Evolutionary conservation across 1,140 invertebrate species (phyloP).

Genomic region (Oscheius sp.): DNA sequence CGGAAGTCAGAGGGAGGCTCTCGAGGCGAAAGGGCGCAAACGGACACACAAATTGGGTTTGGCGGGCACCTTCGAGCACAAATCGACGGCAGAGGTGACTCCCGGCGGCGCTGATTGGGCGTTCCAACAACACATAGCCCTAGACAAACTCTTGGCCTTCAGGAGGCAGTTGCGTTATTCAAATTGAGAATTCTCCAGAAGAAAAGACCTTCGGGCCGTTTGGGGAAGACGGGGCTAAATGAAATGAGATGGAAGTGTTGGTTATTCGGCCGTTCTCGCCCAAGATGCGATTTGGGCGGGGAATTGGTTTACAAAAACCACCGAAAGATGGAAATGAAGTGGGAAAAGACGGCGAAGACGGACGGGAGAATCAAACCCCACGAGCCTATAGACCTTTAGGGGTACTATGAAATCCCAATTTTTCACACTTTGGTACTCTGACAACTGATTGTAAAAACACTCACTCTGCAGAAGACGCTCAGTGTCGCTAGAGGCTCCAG

Average conservation of each 20-base stretch:
- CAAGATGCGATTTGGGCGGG: background rate
- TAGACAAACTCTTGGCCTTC: too few species aligned
- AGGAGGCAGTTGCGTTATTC: too few species aligned
- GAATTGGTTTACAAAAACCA: background rate
- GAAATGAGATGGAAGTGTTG: background rate
- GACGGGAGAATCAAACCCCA: background rate
- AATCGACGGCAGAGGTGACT: too few species aligned
- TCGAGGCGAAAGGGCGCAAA: background rate
- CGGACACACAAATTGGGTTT: constrained; percentile 7
- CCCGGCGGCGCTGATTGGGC: too few species aligned
- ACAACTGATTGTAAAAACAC: constrained; percentile 5
- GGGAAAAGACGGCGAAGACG: background rate
- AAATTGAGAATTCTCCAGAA: too few species aligned
- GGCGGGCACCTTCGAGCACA: background rate
- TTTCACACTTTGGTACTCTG: background rate
- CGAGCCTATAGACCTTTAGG: background rate
- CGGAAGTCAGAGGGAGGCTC: background rate
- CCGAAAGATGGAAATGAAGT: constrained; percentile 12
- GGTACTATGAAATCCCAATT: background rate
- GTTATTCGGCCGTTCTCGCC: background rate
- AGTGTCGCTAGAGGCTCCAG: constrained; percentile 48
- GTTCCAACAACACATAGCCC: too few species aligned
- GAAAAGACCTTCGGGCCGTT: background rate
- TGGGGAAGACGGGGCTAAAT: background rate
- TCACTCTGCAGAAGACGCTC: constrained; percentile 46